Evolutionary conservation across 2,797 vertebrate genomes (phyloP).

Genomic region (Manis pentadactyla): DNA sequence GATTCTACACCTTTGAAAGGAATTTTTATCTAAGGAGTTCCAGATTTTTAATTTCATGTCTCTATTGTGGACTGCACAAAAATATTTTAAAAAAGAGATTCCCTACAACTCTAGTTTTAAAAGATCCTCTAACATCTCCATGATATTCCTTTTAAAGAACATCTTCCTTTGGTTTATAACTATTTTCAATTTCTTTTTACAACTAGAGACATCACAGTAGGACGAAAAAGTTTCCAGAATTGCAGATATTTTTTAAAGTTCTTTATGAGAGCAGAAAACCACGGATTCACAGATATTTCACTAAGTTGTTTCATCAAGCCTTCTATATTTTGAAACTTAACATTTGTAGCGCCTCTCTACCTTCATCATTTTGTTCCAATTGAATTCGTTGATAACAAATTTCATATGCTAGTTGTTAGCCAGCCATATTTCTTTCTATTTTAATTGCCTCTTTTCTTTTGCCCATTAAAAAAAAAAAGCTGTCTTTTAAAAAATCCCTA

Average conservation of each 20-base stretch:
- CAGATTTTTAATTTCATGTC: slow-evolving; percentile 15
- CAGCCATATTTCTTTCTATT: background rate
- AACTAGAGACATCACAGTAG: background rate
- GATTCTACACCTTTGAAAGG: slow-evolving; percentile 16
- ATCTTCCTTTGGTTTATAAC: background rate
- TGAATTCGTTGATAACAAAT: background rate
- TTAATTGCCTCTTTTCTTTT: background rate
- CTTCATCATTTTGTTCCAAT: background rate
- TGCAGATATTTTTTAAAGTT: background rate
- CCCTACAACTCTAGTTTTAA: background rate
- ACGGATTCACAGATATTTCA: background rate
- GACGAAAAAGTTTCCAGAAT: background rate
- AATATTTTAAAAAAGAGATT: background rate
- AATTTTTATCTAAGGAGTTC: background rate
- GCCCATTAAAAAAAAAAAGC: background rate
- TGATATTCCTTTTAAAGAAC: background rate
- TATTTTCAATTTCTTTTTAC: background rate
- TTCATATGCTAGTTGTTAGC: background rate
- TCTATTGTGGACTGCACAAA: background rate
- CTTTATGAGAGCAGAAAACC: background rate
- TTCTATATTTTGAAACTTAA: background rate
- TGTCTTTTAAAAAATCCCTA: background rate
- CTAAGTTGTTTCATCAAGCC: background rate
- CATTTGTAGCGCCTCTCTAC: background rate
- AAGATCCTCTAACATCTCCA: background rate